Evolutionary conservation across 2,888 invertebrate genomes (phyloP).

Genomic region (Watsonalla cultraria): DNA sequence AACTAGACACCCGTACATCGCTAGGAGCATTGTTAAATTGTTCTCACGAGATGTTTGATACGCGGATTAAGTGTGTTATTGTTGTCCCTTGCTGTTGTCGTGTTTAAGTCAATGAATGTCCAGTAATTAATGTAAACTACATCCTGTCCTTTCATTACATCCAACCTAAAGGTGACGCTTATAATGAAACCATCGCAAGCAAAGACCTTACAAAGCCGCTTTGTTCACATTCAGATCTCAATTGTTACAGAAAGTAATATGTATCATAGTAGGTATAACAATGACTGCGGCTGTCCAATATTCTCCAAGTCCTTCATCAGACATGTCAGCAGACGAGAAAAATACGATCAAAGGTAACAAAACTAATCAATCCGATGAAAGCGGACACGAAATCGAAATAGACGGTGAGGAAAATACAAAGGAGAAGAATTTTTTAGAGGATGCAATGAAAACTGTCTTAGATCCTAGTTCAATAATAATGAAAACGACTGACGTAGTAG

Average conservation of each 20-base stretch:
- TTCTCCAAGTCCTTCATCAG: slow-evolving; percentile 56
- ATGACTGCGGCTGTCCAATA: slow-evolving; percentile 45
- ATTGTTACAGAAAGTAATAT: slow-evolving; percentile 47
- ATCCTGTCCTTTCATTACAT: slow-evolving; percentile 12
- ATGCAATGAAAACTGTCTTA: slow-evolving; percentile 61
- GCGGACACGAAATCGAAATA: slow-evolving; percentile 59
- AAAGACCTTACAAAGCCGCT: slow-evolving; percentile 3
- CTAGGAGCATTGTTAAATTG: slow-evolving; percentile 46
- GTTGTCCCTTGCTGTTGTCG: slow-evolving; percentile 17
- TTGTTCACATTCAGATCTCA: neutral
- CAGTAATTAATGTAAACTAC: slow-evolving; percentile 11
- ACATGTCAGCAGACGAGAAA: slow-evolving; percentile 64
- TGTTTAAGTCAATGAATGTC: slow-evolving; percentile 8
- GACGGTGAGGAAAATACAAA: slow-evolving; percentile 51
- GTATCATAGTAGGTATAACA: slow-evolving; percentile 30
- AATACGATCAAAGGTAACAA: slow-evolving; percentile 40
- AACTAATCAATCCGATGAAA: slow-evolving; percentile 63
- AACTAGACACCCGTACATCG: slow-evolving; percentile 33
- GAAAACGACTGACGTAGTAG: slow-evolving; percentile 42
- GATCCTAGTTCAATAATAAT: slow-evolving; percentile 50
- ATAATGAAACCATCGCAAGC: no score
- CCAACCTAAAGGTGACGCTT: neutral
- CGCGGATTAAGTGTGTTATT: slow-evolving; percentile 15
- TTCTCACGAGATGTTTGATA: slow-evolving; percentile 33
- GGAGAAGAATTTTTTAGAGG: slow-evolving; percentile 62